These are phyloP conservation scores for Zoanthus sociatus DNA, from an alignment of 92 coral and sea anemone species.

Conservation along the genomic window DNA sequence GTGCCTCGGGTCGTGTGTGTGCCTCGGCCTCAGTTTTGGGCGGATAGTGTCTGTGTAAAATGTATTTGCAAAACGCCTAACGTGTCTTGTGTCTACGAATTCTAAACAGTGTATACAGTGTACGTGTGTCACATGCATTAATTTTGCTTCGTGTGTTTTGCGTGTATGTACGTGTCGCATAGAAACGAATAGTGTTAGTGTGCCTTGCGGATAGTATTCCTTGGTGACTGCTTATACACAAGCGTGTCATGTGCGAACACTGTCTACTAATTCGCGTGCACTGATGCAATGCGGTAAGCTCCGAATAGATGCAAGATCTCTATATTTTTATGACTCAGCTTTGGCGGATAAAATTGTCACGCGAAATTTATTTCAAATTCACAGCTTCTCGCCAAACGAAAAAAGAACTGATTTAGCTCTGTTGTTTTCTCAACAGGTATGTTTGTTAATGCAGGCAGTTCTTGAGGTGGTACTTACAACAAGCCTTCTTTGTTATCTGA, in stretches of 20 bases:
- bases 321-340: no score
- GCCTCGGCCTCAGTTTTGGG: background rate
- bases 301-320: no score
- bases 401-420: background rate
- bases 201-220: background rate
- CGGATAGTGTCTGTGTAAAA: background rate
- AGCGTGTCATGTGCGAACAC: background rate
- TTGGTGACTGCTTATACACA: background rate
- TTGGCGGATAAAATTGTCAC: no score
- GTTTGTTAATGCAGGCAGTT: conserved; percentile 52
- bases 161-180: background rate
- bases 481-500: conserved; percentile 62
- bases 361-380: no score
- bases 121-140: background rate
- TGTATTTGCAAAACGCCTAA: background rate
- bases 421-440: background rate
- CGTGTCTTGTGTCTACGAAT: background rate
- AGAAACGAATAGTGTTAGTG: background rate
- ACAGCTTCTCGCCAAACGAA: background rate
- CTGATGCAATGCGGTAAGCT: background rate
- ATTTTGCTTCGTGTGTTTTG: background rate
- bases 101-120: background rate
- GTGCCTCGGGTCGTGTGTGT: background rate
- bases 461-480: conserved; percentile 66
- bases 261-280: background rate